Evolutionary conservation across 1,140 invertebrate species (phyloP).

Genomic region (Camponotus floridanus): DNA sequence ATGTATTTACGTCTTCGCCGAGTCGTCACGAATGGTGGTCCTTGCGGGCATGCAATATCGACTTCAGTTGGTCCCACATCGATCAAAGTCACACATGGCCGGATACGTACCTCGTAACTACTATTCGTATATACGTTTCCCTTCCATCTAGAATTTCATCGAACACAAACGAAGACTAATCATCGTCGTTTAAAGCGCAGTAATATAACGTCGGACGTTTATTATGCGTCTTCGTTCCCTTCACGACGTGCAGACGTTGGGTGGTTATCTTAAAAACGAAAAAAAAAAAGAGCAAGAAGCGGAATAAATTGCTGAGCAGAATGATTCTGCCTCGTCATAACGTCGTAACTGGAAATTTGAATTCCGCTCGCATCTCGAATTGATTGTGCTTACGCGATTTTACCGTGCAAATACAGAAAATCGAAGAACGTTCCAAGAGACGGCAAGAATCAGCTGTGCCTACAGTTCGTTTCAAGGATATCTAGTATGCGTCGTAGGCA

Average conservation of each 20-base stretch:
- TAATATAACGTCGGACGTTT: conserved; percentile 1
- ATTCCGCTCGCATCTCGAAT: conserved; percentile 61
- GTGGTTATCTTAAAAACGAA: not conserved
- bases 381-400: conserved; percentile 53
- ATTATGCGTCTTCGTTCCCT: not conserved
- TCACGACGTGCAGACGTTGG: not conserved
- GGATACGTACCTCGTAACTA: conserved; percentile 62
- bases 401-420: conserved; percentile 60
- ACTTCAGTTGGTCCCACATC: conserved; percentile 60
- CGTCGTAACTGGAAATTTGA: conserved; percentile 49
- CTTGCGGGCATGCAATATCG: conserved; percentile 57
- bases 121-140: conserved; percentile 17
- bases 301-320: not conserved
- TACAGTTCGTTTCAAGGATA: conserved; percentile 74
- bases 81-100: conserved; percentile 69
- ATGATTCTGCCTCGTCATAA: conserved; percentile 36
- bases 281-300: not conserved
- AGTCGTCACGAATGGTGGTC: conserved; percentile 63
- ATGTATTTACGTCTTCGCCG: conserved; percentile 53
- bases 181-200: not conserved
- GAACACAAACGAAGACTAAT: conserved; percentile 71
- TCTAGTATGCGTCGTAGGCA: conserved; percentile 71
- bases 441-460: conserved; percentile 51
- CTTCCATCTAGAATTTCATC: conserved; percentile 50
- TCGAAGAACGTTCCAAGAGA: conserved; percentile 40